Percentiles rank a stretch among this genome's conserved stretches.
Evolutionary conservation across 1,140 invertebrate species (phyloP).

Genomic region (Phenacoccus solenopsis): DNA sequence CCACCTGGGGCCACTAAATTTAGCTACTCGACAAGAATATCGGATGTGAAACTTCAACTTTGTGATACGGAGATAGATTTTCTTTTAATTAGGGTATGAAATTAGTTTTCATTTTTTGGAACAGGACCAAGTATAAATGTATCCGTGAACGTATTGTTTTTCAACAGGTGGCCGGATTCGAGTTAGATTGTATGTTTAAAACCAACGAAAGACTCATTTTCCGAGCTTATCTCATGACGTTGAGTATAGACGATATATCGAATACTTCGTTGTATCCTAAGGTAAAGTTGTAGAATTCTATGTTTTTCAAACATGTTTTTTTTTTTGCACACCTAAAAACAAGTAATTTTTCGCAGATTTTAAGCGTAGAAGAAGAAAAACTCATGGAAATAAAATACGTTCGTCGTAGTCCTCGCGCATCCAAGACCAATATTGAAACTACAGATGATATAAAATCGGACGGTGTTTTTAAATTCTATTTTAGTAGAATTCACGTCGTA

Average conservation of each 20-base stretch:
- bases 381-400: constrained; percentile 64
- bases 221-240: constrained; percentile 47
- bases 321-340: background rate
- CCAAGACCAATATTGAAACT: constrained; percentile 37
- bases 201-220: constrained; percentile 67
- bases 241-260: constrained; percentile 57
- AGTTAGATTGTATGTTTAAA: constrained; percentile 61
- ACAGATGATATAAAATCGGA: constrained; percentile 45
- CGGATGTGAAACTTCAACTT: constrained; percentile 45
- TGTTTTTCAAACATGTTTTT: no score
- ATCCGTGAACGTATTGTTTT: background rate
- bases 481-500: constrained; percentile 58
- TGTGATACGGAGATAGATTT: constrained; percentile 58
- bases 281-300: no score
- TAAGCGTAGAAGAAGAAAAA: constrained; percentile 51
- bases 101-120: background rate
- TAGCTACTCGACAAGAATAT: constrained; percentile 55
- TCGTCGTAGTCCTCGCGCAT: constrained; percentile 45
- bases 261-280: constrained; percentile 64
- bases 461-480: constrained; percentile 51
- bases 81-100: constrained; percentile 43
- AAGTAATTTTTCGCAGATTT: constrained; percentile 24
- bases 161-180: constrained; percentile 41
- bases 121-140: background rate
- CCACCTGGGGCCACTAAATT: constrained; percentile 61